phyloP scores from a whole-genome alignment of 2,888 invertebrate species.

The Leptinotarsa peninsularis region DNA sequence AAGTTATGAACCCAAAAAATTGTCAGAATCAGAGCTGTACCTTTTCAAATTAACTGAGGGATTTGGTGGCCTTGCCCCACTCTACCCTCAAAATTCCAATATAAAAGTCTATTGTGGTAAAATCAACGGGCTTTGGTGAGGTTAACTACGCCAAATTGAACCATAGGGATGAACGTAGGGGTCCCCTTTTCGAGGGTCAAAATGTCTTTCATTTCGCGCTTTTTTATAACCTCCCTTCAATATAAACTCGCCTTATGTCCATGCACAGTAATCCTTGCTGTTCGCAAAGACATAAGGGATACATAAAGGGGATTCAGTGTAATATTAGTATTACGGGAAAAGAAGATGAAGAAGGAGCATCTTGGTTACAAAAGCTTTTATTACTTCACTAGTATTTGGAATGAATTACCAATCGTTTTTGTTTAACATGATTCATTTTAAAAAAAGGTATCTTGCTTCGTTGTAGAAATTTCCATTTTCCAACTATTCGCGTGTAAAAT shows the following conservation, averaged over 20 bases:
- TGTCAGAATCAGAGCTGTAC: background rate
- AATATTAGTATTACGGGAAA: background rate
- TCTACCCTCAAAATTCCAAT: slow-evolving; percentile 28
- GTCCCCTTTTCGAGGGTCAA: slow-evolving; percentile 57
- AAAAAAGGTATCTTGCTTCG: no score
- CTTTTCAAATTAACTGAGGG: background rate
- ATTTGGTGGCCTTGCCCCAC: slow-evolving; percentile 23
- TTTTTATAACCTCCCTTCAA: slow-evolving; percentile 59
- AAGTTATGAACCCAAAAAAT: no score
- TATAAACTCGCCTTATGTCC: slow-evolving; percentile 54
- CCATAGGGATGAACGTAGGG: slow-evolving; percentile 56
- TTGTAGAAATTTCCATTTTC: no score
- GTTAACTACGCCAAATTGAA: slow-evolving; percentile 63
- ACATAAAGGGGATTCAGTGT: slow-evolving; percentile 27
- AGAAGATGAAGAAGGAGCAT: background rate
- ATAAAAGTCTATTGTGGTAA: slow-evolving; percentile 37
- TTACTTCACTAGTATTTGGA: no score
- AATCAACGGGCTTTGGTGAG: slow-evolving; percentile 50
- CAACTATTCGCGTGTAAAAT: no score
- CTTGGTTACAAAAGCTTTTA: no score
- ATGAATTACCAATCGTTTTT: no score
- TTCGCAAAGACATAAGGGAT: background rate
- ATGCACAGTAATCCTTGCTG: background rate
- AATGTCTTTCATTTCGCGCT: slow-evolving; percentile 63
- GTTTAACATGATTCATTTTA: no score